Evolutionary conservation across 2,888 invertebrate genomes (phyloP).

Genomic region (Napeogenes inachia): DNA sequence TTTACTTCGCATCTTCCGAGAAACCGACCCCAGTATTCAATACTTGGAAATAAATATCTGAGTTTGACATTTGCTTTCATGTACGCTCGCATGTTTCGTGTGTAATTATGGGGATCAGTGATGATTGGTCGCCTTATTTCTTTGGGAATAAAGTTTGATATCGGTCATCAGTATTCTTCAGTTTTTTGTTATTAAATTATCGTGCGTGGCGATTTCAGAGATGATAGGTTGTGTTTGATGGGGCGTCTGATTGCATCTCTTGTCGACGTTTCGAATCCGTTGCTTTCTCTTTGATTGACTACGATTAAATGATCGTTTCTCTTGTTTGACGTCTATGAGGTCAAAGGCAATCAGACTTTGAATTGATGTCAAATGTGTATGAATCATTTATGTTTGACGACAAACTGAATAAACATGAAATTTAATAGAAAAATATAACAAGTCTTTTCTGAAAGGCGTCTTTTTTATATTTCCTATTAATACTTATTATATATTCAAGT

Average conservation of each 20-base stretch:
- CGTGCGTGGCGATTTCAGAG: constrained; percentile 77
- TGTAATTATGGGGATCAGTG: constrained; percentile 62
- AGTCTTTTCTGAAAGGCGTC: neutral
- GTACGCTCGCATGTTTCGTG: constrained; percentile 69
- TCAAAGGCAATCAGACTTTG: constrained; percentile 36
- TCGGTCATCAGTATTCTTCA: constrained; percentile 38
- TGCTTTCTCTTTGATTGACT: constrained; percentile 76
- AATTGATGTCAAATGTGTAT: constrained; percentile 49
- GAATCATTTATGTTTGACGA: constrained; percentile 50
- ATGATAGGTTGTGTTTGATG: constrained; percentile 75
- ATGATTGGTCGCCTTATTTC: constrained; percentile 46
- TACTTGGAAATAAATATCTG: constrained; percentile 78
- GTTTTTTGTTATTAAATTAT: constrained; percentile 76
- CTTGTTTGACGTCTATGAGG: constrained; percentile 44
- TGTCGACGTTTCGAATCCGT: constrained; percentile 67
- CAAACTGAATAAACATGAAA: constrained; percentile 2
- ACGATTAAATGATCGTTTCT: constrained; percentile 50
- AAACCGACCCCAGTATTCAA: constrained; percentile 71
- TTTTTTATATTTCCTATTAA: neutral
- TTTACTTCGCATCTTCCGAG: constrained; percentile 72
- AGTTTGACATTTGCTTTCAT: constrained; percentile 78
- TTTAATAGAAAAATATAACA: neutral
- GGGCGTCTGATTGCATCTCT: constrained; percentile 75
- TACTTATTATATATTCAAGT: neutral
- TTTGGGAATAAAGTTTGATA: constrained; percentile 53